Conservation (phyloP, 2,113 vertebrate species). For the Brevimyrus niger region DNA sequence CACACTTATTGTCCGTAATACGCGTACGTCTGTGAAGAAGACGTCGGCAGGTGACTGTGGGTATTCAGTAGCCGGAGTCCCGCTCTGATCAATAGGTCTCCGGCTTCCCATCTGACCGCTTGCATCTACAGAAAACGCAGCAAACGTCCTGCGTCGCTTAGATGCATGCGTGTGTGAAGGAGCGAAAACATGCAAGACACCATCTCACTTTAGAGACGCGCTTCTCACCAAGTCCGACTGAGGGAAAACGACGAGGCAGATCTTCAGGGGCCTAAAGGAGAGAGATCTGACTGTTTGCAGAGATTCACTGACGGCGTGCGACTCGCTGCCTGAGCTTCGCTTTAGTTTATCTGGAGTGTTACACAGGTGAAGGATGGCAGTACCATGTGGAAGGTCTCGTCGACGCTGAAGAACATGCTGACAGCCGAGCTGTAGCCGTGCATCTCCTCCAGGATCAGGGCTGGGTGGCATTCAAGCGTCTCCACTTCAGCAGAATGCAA, state of each 20-base stretch:
- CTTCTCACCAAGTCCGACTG: background rate
- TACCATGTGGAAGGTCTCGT: background rate
- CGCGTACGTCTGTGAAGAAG: background rate
- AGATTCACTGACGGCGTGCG: background rate
- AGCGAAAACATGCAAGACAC: background rate
- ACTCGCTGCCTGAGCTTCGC: background rate
- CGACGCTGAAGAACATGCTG: constrained; percentile 9
- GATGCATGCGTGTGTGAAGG: background rate
- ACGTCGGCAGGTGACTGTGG: background rate
- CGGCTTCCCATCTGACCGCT: background rate
- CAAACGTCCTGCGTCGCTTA: background rate
- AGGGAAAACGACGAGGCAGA: background rate
- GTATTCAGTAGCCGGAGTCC: background rate
- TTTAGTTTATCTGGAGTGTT: background rate
- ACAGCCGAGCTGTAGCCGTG: background rate
- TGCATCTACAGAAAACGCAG: background rate
- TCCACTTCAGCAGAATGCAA: background rate
- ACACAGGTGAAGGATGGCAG: background rate
- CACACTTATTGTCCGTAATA: background rate
- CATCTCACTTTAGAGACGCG: background rate
- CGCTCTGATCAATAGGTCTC: background rate
- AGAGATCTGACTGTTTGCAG: background rate
- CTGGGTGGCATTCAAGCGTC: background rate
- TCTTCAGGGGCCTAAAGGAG: background rate
- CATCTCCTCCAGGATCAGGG: constrained; percentile 4